A percentile compares a stretch with the other conserved stretches of the same genome.
phyloP scores from a whole-genome alignment of 2,797 vertebrate species.

The Liparis tanakae region DNA sequence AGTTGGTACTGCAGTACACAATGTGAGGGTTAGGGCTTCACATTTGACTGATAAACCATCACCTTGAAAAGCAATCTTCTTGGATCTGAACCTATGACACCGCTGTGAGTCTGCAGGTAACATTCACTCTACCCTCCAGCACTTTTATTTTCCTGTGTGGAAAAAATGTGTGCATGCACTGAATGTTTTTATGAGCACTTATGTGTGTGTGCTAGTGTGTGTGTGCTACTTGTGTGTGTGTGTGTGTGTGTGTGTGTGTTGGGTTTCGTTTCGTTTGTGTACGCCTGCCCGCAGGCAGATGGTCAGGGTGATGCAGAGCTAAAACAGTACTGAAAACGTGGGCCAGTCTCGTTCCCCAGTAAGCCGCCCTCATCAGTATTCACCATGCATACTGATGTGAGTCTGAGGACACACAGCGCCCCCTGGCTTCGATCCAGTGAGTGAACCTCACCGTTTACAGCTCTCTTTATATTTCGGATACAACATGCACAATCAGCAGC shows the following conservation, averaged over 20 bases:
- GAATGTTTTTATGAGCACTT: conserved; percentile 41
- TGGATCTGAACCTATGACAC: conserved; percentile 44
- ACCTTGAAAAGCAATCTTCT: conserved; percentile 69
- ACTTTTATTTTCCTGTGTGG: conserved; percentile 64
- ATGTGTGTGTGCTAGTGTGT: conserved; percentile 22
- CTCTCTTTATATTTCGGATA: conserved; percentile 40
- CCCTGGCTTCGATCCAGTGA: conserved; percentile 75
- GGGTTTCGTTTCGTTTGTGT: conserved; percentile 27
- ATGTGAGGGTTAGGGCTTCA: conserved; percentile 25
- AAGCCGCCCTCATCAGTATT: conserved; percentile 76
- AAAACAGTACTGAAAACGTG: conserved; percentile 68
- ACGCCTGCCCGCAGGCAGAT: conserved; percentile 73
- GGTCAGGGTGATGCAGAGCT: conserved; percentile 74
- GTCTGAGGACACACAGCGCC: conserved; percentile 79
- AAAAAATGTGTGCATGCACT: conserved; percentile 31
- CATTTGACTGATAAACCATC: conserved; percentile 53
- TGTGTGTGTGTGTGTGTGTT: conserved; percentile 31
- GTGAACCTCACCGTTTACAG: conserved; percentile 60
- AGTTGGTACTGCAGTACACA: conserved; percentile 15
- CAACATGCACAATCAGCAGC: conserved; percentile 13
- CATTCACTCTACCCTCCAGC: conserved; percentile 65
- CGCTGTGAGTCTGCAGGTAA: conserved; percentile 59
- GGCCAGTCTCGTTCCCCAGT: conserved; percentile 70
- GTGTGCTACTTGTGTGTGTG: conserved; percentile 31
- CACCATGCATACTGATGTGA: conserved; percentile 53